Evolutionary conservation across 1,140 invertebrate species (phyloP).

Genomic region (Daktulosphaira vitifoliae): DNA sequence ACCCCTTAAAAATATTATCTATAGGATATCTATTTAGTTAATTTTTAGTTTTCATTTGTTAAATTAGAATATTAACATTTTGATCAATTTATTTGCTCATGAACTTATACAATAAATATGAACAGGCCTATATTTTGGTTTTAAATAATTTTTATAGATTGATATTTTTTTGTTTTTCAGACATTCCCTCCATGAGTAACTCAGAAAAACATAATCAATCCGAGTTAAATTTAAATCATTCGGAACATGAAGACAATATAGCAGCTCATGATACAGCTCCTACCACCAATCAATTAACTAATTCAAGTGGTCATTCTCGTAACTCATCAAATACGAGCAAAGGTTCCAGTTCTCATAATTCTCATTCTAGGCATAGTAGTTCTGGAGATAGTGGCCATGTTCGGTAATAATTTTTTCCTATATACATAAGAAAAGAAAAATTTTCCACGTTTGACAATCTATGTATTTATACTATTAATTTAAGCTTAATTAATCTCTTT

Average conservation of each 20-base stretch:
- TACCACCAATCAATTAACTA: neutral
- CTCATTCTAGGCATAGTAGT: constrained; percentile 34
- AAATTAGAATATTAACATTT: no score
- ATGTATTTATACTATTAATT: neutral
- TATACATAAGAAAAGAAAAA: neutral
- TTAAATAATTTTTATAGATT: no score
- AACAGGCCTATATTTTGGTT: no score
- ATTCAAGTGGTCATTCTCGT: constrained; percentile 30
- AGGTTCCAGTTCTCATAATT: constrained; percentile 27
- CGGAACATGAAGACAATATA: constrained; percentile 11
- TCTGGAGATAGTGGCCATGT: constrained; percentile 35
- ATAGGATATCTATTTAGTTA: no score
- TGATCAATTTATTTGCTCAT: no score
- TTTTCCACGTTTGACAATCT: neutral
- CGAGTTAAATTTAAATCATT: constrained; percentile 22
- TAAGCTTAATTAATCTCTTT: neutral
- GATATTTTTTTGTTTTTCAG: neutral
- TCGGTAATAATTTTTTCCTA: constrained; percentile 5
- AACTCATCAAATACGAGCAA: constrained; percentile 32
- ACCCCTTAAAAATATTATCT: no score
- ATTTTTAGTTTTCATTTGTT: no score
- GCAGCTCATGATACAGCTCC: neutral
- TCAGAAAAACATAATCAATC: constrained; percentile 6
- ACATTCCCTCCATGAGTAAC: constrained; percentile 13
- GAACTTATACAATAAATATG: no score